A percentile compares a stretch with the other conserved stretches of the same genome.
These are phyloP conservation scores for Meganola albula DNA, from an alignment of 2,888 invertebrate genomes.

Conservation along the genomic window DNA sequence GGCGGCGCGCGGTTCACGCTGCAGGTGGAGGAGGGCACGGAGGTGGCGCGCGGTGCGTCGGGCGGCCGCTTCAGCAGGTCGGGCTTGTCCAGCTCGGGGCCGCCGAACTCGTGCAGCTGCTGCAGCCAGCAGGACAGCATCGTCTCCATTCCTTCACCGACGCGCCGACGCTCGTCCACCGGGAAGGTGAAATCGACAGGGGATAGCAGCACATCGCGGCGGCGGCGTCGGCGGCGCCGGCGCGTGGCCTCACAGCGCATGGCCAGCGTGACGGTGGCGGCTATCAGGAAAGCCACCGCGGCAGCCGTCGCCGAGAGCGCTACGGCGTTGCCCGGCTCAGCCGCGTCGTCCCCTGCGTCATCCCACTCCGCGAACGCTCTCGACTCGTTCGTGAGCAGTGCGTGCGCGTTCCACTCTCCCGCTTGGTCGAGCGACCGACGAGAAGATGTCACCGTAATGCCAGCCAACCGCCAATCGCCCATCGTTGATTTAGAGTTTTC, in stretches of 20 bases:
- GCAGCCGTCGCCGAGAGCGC: constrained; percentile 16
- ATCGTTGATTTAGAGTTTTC: constrained; percentile 20
- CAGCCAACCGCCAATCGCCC: constrained; percentile 32
- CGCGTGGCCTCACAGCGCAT: constrained; percentile 29
- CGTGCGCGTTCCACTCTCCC: constrained; percentile 30
- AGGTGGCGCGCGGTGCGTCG: constrained; percentile 52
- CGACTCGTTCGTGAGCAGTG: constrained; percentile 26
- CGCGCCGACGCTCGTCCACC: constrained; percentile 51
- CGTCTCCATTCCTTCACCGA: constrained; percentile 87
- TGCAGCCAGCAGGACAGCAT: constrained; percentile 92
- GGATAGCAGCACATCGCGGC: constrained; percentile 36
- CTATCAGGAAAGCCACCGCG: constrained; percentile 18
- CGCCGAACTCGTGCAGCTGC: constrained; percentile 89
- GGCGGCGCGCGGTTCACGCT: constrained; percentile 62
- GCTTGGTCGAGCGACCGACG: constrained; percentile 26
- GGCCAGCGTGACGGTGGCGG: constrained; percentile 20
- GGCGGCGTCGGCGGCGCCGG: constrained; percentile 34
- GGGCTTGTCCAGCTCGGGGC: constrained; percentile 89
- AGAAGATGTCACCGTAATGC: constrained; percentile 28
- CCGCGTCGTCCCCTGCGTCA: constrained; percentile 10
- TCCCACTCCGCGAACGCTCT: constrained; percentile 23
- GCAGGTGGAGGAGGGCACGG: constrained; percentile 73
- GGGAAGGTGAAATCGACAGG: constrained; percentile 42
- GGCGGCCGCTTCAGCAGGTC: constrained; percentile 87
- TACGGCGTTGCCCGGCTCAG: constrained; percentile 14